These are phyloP conservation scores for Epistrophe eligans DNA, from an alignment of 2,888 invertebrate species.

Conservation along the genomic window DNA sequence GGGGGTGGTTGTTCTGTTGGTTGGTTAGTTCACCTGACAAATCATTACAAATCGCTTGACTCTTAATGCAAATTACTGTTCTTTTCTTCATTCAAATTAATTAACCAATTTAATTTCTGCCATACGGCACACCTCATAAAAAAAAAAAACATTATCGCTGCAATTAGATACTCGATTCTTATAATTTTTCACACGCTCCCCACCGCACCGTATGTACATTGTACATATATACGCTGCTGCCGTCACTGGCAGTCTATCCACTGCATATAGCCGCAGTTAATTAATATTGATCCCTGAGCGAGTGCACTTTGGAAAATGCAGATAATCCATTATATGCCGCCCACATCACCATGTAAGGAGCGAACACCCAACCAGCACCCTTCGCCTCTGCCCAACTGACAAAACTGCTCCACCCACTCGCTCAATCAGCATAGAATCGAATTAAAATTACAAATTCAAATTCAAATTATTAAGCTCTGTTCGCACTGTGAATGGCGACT, in stretches of 20 bases:
- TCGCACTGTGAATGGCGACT: conserved; percentile 54
- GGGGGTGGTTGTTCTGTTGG: too few species aligned
- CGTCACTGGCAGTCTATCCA: background rate
- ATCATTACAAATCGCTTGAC: conserved; percentile 53
- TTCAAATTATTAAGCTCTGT: conserved; percentile 58
- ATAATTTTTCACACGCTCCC: conserved; percentile 75
- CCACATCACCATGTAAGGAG: conserved; percentile 46
- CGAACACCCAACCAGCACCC: conserved; percentile 15
- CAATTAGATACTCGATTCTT: conserved; percentile 70
- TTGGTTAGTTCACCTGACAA: conserved; percentile 32
- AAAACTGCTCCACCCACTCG: conserved; percentile 62
- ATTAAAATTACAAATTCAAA: conserved; percentile 67
- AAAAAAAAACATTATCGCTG: conserved; percentile 71
- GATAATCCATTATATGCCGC: conserved; percentile 57
- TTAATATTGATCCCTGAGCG: conserved; percentile 66
- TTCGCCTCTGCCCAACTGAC: conserved; percentile 26
- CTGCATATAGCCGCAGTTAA: conserved; percentile 30
- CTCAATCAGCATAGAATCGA: conserved; percentile 54
- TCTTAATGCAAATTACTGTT: conserved; percentile 62
- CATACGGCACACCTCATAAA: conserved; percentile 75
- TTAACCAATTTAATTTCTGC: conserved; percentile 72
- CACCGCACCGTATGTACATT: background rate
- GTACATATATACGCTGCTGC: background rate
- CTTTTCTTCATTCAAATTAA: conserved; percentile 65
- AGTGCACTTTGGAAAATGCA: conserved; percentile 60